Conservation (phyloP, 2,113 vertebrate species). For the Otis tarda region DNA sequence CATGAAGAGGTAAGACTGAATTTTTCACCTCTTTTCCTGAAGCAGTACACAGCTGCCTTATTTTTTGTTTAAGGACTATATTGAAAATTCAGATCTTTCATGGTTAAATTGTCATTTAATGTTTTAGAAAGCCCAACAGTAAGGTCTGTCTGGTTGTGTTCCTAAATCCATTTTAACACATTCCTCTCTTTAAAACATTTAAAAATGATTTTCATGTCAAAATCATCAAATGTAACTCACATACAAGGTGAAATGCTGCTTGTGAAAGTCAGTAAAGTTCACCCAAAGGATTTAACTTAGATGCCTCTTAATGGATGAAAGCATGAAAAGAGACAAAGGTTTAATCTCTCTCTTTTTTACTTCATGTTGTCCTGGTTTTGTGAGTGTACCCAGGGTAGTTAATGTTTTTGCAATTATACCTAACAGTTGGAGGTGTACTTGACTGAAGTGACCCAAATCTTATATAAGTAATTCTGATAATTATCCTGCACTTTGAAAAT, state of each 20-base stretch:
- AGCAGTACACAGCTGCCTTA: not conserved
- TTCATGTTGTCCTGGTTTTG: conserved; percentile 10
- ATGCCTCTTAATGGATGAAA: not conserved
- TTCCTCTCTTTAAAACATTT: not conserved
- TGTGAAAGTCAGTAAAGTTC: conserved; percentile 5
- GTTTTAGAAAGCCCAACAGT: not conserved
- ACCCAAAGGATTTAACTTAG: not conserved
- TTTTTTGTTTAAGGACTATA: not conserved
- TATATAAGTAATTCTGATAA: conserved; percentile 57
- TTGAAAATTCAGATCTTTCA: not conserved
- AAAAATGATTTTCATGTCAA: not conserved
- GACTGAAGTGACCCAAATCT: conserved; percentile 58
- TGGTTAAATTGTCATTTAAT: not conserved
- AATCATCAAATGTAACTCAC: not conserved
- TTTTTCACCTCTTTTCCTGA: not conserved
- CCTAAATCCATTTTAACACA: not conserved
- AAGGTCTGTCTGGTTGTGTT: not conserved
- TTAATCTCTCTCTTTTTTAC: not conserved
- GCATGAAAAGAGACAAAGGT: not conserved
- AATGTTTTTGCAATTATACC: conserved; percentile 46
- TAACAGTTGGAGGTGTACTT: conserved; percentile 52
- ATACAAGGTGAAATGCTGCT: not conserved
- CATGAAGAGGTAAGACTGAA: not conserved
- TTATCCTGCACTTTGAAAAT: conserved; percentile 55
- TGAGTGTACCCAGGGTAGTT: not conserved